A percentile compares a stretch with the other conserved stretches of the same genome.
phyloP scores from a whole-genome alignment of 2,797 vertebrate genomes.

The Sitta carolinensis region DNA sequence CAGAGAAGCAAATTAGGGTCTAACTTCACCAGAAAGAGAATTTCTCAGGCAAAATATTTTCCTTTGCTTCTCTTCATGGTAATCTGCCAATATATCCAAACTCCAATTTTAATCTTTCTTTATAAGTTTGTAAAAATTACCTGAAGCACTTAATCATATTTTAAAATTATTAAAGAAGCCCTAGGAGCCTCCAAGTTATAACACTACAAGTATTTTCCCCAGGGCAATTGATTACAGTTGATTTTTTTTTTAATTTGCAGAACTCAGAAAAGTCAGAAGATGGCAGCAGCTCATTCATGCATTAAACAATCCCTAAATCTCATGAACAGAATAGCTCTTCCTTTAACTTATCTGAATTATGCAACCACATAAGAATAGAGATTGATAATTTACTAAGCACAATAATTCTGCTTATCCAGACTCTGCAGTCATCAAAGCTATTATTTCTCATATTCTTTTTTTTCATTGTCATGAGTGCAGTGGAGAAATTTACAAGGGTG shows the following conservation, averaged over 20 bases:
- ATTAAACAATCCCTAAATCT: slow-evolving; percentile 52
- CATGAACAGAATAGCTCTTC: slow-evolving; percentile 29
- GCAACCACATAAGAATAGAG: slow-evolving; percentile 39
- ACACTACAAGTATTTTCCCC: slow-evolving; percentile 19
- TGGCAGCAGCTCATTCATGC: slow-evolving; percentile 73
- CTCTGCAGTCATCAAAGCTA: neutral
- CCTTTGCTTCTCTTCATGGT: neutral
- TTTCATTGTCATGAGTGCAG: neutral
- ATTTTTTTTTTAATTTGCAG: slow-evolving; percentile 69
- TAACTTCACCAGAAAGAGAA: neutral
- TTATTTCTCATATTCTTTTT: neutral
- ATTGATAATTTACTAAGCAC: slow-evolving; percentile 23
- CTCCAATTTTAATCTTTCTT: neutral
- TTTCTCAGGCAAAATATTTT: neutral
- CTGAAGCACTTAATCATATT: neutral
- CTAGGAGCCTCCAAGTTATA: neutral
- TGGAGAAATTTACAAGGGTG: neutral
- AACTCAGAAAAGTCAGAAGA: slow-evolving; percentile 70
- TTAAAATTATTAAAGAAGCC: neutral
- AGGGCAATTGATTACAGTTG: slow-evolving; percentile 21
- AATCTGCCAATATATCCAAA: neutral
- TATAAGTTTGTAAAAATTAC: neutral
- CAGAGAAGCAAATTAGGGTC: neutral
- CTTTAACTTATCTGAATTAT: slow-evolving; percentile 42
- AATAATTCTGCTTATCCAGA: neutral